A percentile compares a stretch with the other conserved stretches of the same genome.
phyloP scores from a whole-genome alignment of 2,888 invertebrate species.

The Oligia strigilis region DNA sequence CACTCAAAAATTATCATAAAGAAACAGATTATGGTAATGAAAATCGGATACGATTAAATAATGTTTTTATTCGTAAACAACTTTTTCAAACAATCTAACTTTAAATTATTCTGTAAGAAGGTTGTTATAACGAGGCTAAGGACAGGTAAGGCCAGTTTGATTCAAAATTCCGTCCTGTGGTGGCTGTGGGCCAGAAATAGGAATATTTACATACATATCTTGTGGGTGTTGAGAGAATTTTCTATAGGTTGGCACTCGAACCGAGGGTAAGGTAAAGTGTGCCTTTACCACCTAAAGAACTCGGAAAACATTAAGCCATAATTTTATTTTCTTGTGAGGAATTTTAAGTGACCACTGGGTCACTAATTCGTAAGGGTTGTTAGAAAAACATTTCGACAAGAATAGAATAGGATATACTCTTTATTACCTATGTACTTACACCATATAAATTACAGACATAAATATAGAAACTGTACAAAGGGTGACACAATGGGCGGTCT shows the following conservation, averaged over 20 bases:
- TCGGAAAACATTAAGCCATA: not conserved
- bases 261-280: not conserved
- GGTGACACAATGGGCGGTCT: no score
- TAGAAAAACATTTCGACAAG: not conserved
- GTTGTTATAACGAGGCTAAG: conserved; percentile 45
- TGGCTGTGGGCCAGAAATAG: conserved; percentile 11
- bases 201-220: conserved; percentile 53
- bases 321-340: not conserved
- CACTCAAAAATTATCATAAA: conserved; percentile 61
- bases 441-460: no score
- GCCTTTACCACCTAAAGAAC: not conserved
- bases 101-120: conserved; percentile 52
- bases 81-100: conserved; percentile 52
- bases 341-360: not conserved
- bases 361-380: not conserved
- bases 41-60: conserved; percentile 53
- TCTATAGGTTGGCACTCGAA: not conserved
- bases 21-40: conserved; percentile 62
- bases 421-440: no score
- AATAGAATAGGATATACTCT: no score
- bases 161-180: conserved; percentile 23
- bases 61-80: conserved; percentile 57
- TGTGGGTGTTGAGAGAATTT: conserved; percentile 23
- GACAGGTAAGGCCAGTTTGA: conserved; percentile 32
- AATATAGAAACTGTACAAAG: no score